Conservation (phyloP, 2,113 vertebrate species). For the Cyanistes caeruleus region DNA sequence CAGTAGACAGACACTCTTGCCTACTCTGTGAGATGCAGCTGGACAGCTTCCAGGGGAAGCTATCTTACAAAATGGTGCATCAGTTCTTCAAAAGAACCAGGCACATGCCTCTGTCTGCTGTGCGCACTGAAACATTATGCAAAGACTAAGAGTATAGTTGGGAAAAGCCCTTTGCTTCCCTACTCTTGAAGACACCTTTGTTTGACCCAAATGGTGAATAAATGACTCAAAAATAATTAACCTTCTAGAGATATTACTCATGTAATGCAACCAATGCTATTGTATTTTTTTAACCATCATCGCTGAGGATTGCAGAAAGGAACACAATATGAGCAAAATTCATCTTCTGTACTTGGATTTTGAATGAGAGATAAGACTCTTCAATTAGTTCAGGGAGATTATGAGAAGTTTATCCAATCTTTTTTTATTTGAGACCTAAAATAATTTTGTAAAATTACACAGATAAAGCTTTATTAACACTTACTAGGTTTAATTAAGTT, state of each 20-base stretch:
- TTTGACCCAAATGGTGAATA: neutral
- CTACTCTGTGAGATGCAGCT: neutral
- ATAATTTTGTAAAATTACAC: neutral
- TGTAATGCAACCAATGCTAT: neutral
- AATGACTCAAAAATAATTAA: neutral
- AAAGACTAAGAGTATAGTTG: neutral
- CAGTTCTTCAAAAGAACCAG: neutral
- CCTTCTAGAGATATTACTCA: neutral
- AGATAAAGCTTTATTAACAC: neutral
- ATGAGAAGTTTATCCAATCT: neutral
- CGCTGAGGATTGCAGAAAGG: neutral
- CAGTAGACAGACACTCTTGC: neutral
- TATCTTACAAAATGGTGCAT: rapidly evolving
- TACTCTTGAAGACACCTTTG: neutral
- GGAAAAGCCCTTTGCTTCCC: neutral
- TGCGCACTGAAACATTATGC: neutral
- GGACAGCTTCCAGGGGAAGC: neutral
- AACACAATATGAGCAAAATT: neutral
- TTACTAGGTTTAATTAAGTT: neutral
- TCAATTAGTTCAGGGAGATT: neutral
- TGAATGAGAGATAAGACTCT: neutral
- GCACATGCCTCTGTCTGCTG: rapidly evolving
- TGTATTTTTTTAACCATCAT: neutral
- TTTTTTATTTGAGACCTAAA: neutral
- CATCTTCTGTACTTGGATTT: rapidly evolving